Percentiles rank a stretch among this genome's conserved stretches.
Conservation (phyloP, 2,888 invertebrate species). For the Harpalus rubripes region DNA sequence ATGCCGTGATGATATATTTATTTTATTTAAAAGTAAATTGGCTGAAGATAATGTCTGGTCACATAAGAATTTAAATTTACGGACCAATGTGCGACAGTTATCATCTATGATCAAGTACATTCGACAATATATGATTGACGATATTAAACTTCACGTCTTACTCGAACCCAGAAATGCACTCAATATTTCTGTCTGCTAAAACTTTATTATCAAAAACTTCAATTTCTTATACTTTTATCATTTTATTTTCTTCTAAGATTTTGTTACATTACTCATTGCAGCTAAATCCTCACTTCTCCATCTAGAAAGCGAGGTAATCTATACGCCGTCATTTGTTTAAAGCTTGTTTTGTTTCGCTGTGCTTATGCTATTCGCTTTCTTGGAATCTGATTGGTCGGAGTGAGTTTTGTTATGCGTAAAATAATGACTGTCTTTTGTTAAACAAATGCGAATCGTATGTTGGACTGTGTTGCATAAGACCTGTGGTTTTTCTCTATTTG, state of each 20-base stretch:
- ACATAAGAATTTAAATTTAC: no score
- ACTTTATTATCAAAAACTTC: no score
- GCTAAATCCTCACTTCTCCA: not conserved
- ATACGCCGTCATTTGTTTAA: constrained; percentile 31
- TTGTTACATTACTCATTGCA: not conserved
- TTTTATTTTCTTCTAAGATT: not conserved
- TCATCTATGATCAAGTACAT: no score
- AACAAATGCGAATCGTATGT: constrained; percentile 48
- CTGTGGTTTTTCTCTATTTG: constrained; percentile 25
- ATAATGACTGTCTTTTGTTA: constrained; percentile 49
- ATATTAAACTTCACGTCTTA: no score
- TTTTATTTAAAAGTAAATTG: no score
- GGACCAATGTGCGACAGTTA: no score
- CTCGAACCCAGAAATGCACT: no score
- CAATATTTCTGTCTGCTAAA: no score
- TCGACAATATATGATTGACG: no score
- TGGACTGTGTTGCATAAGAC: constrained; percentile 15
- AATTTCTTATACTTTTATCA: not conserved
- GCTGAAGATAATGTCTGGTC: no score
- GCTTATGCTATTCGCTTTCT: constrained; percentile 32
- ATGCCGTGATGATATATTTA: no score
- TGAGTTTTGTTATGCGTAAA: constrained; percentile 32
- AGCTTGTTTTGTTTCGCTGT: constrained; percentile 41
- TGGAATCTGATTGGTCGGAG: constrained; percentile 19
- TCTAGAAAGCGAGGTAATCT: constrained; percentile 19